Evolutionary conservation across 2,888 invertebrate species (phyloP), one percentile per base, ranked within the genome.

Genomic region (Catocala nupta): DNA sequence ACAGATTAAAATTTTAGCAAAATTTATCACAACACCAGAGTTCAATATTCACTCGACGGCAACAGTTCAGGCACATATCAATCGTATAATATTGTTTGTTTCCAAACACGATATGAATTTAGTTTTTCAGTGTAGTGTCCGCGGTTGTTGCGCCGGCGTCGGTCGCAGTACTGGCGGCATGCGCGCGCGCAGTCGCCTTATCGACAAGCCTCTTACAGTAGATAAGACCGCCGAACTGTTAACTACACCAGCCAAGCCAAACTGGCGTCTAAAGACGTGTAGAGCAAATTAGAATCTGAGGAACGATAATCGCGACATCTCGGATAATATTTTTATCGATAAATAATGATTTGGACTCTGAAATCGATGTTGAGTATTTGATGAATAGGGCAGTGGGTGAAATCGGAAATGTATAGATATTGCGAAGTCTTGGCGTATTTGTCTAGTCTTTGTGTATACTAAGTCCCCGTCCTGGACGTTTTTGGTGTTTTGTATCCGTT

Each of bases 11-110:
- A 77, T 83, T 81, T 87, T 84, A 83, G 72, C 77, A 83, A 83
- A 78, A 65, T 80, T 81, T 81, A 81, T 85, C 88, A 89, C 86
- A 86, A 82, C 88, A 89, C 88, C 61, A 63, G 58, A 82, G 88
- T 90, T 91, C 89, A 81, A 75, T 80, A 92, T 91, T 90, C 90
- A 92, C 78, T 74, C 59, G 80, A 75, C 82, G 83, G 78, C 75
- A 73, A 77, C 72, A 67, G 67, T 69, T 82, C 78, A 77, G 72
- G 86, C 81, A 84, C 89, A 89, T 90, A 90, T 81, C 87, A 86
- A 70, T 83, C 81, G 82, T 84, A 78, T 85, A 83, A 83, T 86
- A 83, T 84, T 85, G 82, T 80, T 87, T 84, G 76, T 84, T 83
- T 84, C 68, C 63, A 81, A 81, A 83, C 83, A 79, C 76, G 70